phyloP scores from a whole-genome alignment of 2,888 invertebrate genomes.

The Oscheius myriophilus region DNA sequence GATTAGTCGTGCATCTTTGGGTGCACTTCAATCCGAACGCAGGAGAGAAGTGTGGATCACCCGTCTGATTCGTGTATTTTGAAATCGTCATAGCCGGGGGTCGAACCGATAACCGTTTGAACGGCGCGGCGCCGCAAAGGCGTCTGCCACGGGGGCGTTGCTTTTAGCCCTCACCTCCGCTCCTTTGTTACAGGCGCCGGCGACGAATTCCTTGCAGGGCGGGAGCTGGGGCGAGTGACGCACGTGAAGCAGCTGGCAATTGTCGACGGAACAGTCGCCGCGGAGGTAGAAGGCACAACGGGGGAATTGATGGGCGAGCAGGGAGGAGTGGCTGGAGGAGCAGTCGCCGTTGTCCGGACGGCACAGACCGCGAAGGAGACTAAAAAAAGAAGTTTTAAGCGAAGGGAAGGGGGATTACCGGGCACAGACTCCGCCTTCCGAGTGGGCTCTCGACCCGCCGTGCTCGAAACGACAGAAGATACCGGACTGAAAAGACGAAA shows the following conservation, averaged over 20 bases:
- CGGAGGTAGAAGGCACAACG: conserved; percentile 22
- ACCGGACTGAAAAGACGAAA: conserved; percentile 34
- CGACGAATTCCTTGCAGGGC: conserved; percentile 30
- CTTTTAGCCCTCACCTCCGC: conserved; percentile 22
- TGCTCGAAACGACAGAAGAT: conserved; percentile 54
- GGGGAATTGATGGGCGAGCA: conserved; percentile 29
- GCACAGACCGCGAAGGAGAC: conserved; percentile 20
- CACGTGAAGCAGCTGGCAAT: conserved; percentile 26
- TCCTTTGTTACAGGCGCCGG: conserved; percentile 32
- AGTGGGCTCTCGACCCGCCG: conserved; percentile 38
- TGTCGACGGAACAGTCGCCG: conserved; percentile 18
- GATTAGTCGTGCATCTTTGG: conserved; percentile 36
- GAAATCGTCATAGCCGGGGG: conserved; percentile 27
- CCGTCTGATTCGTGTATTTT: background rate
- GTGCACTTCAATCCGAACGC: conserved; percentile 20
- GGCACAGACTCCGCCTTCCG: conserved; percentile 38
- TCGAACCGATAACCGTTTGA: conserved; percentile 11
- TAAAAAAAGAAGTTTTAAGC: background rate
- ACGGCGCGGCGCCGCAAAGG: background rate
- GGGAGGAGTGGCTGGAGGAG: background rate
- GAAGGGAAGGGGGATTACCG: conserved; percentile 31
- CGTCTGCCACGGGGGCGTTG: background rate
- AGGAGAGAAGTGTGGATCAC: conserved; percentile 19
- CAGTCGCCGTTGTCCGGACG: conserved; percentile 24
- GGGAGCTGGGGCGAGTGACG: background rate